Conservation (phyloP, 2,888 invertebrate genomes). For the Xiphydria camelus region DNA sequence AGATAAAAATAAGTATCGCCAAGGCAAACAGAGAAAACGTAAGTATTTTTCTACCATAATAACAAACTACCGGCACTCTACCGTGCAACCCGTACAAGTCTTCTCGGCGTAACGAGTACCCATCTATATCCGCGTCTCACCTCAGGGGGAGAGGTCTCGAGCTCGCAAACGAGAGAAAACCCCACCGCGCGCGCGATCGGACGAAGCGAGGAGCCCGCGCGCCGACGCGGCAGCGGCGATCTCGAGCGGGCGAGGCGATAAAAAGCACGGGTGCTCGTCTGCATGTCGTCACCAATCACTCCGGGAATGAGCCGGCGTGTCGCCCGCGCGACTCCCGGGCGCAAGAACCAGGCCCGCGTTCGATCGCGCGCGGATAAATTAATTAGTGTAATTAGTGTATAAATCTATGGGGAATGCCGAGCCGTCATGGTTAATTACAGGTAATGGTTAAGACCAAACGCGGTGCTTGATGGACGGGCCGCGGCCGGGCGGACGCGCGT, state of each 20-base stretch:
- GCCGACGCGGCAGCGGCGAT: slow-evolving; percentile 33
- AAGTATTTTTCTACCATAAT: too few relatives aligned
- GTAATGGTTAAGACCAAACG: slow-evolving; percentile 29
- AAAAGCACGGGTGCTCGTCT: slow-evolving; percentile 9
- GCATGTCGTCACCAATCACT: slow-evolving; percentile 16
- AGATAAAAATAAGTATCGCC: too few relatives aligned
- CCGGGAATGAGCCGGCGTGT: slow-evolving; percentile 7
- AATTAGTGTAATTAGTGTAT: slow-evolving; percentile 41
- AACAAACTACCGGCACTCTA: too few relatives aligned
- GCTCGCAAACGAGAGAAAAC: too few relatives aligned
- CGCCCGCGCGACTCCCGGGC: slow-evolving; percentile 3
- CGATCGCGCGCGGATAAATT: slow-evolving; percentile 32
- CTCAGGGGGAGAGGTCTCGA: too few relatives aligned
- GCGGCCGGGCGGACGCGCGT: slow-evolving; percentile 8
- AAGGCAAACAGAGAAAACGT: too few relatives aligned
- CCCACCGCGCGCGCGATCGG: too few relatives aligned
- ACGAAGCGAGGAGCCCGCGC: too few relatives aligned
- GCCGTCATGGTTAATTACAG: slow-evolving; percentile 35
- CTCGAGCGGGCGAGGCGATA: slow-evolving; percentile 11
- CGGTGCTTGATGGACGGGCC: slow-evolving; percentile 14
- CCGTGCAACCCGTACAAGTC: too few relatives aligned
- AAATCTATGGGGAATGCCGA: slow-evolving; percentile 36
- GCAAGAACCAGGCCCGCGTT: slow-evolving; percentile 17
- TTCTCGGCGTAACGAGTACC: too few relatives aligned
- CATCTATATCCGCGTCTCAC: too few relatives aligned